Evolutionary conservation across 2,888 invertebrate genomes (phyloP).

Genomic region (Loripinus fragilis): DNA sequence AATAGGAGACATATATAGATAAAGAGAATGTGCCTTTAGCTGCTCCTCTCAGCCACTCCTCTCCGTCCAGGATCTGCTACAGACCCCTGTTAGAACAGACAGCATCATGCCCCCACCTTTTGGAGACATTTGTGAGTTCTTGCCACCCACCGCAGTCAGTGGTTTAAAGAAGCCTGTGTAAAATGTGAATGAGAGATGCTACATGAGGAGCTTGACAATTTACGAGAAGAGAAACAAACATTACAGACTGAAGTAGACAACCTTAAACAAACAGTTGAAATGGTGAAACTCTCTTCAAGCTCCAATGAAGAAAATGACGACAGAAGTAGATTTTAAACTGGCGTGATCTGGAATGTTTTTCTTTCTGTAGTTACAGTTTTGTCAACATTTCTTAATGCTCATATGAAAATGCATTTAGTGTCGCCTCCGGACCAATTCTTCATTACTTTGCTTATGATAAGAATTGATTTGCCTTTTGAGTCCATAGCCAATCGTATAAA

Average conservation of each 20-base stretch:
- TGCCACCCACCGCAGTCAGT: not conserved
- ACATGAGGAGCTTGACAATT: no score
- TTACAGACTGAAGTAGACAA: no score
- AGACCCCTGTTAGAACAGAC: no score
- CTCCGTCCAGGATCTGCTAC: not conserved
- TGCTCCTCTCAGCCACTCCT: no score
- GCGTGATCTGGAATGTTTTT: slow-evolving; percentile 28
- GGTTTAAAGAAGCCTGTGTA: not conserved
- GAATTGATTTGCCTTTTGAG: slow-evolving; percentile 44
- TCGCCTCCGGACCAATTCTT: slow-evolving; percentile 33
- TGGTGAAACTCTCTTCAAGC: not conserved
- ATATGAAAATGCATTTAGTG: not conserved
- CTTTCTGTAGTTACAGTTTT: slow-evolving; percentile 13
- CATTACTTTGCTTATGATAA: slow-evolving; percentile 40
- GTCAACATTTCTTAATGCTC: not conserved
- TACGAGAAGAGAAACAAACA: no score
- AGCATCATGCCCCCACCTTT: not conserved
- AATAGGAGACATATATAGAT: not conserved
- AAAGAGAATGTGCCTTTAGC: not conserved
- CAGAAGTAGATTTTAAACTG: slow-evolving; percentile 19
- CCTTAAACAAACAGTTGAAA: no score
- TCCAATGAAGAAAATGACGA: slow-evolving; percentile 23
- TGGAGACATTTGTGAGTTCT: not conserved
- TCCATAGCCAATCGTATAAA: slow-evolving; percentile 23
- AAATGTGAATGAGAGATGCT: not conserved